Percentiles rank a stretch among this genome's conserved stretches.
Evolutionary conservation across 1,140 invertebrate species (phyloP).

Genomic region (Daktulosphaira vitifoliae): DNA sequence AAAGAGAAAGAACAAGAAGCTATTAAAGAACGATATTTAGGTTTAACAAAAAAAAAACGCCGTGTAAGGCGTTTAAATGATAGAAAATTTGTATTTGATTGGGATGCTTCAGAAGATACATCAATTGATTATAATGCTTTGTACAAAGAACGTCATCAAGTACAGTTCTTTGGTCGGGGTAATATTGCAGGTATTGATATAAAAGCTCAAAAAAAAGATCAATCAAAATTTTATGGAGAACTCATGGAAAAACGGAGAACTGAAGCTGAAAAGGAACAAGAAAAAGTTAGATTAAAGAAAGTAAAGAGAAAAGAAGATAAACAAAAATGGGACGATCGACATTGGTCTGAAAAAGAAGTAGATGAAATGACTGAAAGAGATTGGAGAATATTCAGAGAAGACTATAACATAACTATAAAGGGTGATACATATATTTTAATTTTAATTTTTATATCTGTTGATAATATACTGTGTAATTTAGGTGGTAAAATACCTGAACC

Average conservation of each 20-base stretch:
- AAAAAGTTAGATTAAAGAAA: slow-evolving; percentile 87
- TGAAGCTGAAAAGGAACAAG: slow-evolving; percentile 95
- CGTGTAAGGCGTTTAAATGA: slow-evolving; percentile 89
- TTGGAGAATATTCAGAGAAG: slow-evolving; percentile 99
- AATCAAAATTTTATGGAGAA: slow-evolving; percentile 97
- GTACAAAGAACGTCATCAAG: slow-evolving; percentile 92
- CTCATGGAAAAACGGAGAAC: slow-evolving; percentile 89
- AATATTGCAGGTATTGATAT: slow-evolving; percentile 97
- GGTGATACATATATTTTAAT: slow-evolving; percentile 44
- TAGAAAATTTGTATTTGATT: slow-evolving; percentile 99
- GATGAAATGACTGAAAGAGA: slow-evolving; percentile 98
- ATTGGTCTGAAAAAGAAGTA: slow-evolving; percentile 93
- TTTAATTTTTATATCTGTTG: slow-evolving; percentile 5
- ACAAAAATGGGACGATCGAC: slow-evolving; percentile 96
- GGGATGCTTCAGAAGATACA: slow-evolving; percentile 98
- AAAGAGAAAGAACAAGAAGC: slow-evolving; percentile 87
- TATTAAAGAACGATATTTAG: slow-evolving; percentile 91
- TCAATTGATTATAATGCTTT: slow-evolving; percentile 94
- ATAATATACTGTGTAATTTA: slow-evolving; percentile 36
- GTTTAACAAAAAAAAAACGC: slow-evolving; percentile 87
- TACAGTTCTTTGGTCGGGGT: slow-evolving; percentile 95
- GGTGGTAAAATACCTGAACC: slow-evolving; percentile 94
- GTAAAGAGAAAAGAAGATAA: slow-evolving; percentile 94
- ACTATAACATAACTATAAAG: slow-evolving; percentile 98
- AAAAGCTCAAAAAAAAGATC: slow-evolving; percentile 92